These are phyloP conservation scores for Pharmacophagus antenor DNA, from an alignment of 2,888 invertebrate genomes.

Conservation along the genomic window DNA sequence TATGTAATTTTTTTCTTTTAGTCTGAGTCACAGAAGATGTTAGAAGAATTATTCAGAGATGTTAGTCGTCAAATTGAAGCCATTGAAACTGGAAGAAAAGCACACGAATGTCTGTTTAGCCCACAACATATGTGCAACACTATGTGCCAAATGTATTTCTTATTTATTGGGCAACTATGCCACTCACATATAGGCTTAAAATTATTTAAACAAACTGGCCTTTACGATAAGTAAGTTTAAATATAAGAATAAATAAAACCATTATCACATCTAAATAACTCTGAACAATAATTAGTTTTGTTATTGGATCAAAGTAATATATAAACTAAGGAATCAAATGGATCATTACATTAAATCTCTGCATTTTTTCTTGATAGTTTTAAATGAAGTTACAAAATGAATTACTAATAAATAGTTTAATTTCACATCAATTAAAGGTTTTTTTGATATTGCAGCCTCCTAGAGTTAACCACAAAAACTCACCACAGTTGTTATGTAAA, in stretches of 20 bases:
- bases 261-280: no score
- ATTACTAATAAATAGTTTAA: background rate
- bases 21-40: slow-evolving; percentile 84
- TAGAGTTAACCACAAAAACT: slow-evolving; percentile 89
- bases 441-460: slow-evolving; percentile 77
- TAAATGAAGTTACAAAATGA: no score
- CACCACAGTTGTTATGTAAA: slow-evolving; percentile 96
- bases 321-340: no score
- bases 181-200: slow-evolving; percentile 85
- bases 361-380: no score
- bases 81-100: slow-evolving; percentile 86
- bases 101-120: slow-evolving; percentile 93
- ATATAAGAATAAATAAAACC: no score
- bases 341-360: no score
- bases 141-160: slow-evolving; percentile 96
- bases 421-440: background rate
- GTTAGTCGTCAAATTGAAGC: slow-evolving; percentile 87
- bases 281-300: no score
- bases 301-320: no score
- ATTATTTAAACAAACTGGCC: slow-evolving; percentile 86
- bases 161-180: slow-evolving; percentile 93
- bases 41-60: slow-evolving; percentile 90
- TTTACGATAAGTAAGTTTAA: slow-evolving; percentile 85
- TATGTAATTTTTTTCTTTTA: slow-evolving; percentile 43
- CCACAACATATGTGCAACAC: slow-evolving; percentile 93